Evolutionary conservation across 2,888 invertebrate species (phyloP).

Genomic region (Agrotis clavis): DNA sequence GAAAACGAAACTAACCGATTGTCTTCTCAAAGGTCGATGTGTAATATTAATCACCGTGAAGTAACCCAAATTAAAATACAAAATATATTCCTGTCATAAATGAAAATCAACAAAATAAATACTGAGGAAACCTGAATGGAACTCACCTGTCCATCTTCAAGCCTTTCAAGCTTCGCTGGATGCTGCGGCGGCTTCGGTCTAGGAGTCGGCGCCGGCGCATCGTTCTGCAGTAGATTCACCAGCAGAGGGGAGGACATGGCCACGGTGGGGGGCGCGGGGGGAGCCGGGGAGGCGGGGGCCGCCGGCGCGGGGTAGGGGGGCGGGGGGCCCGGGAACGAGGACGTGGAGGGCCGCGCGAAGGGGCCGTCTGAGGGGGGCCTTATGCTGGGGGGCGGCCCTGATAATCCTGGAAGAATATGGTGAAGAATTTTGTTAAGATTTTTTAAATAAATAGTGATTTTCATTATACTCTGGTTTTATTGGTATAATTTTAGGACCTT

Average conservation of each 20-base stretch:
- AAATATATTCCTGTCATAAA: not conserved
- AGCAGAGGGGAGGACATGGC: slow-evolving; percentile 97
- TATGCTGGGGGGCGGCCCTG: slow-evolving; percentile 67
- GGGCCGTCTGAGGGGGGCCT: slow-evolving; percentile 72
- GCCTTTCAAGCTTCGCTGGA: slow-evolving; percentile 83
- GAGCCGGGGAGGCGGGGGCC: slow-evolving; percentile 51
- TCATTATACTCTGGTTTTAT: not conserved
- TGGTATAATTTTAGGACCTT: not conserved
- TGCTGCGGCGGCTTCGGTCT: slow-evolving; percentile 80
- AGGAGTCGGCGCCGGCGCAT: slow-evolving; percentile 90
- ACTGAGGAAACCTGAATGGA: not conserved
- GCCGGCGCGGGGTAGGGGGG: slow-evolving; percentile 79
- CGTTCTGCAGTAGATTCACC: slow-evolving; percentile 97
- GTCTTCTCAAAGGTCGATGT: no score
- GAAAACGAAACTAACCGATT: no score
- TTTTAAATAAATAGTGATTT: not conserved
- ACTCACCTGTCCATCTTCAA: slow-evolving; percentile 84
- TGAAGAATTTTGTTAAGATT: not conserved
- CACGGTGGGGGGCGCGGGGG: slow-evolving; percentile 86
- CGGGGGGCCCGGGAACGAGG: slow-evolving; percentile 83
- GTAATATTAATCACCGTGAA: no score
- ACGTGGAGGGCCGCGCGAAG: slow-evolving; percentile 79
- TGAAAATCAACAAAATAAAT: not conserved
- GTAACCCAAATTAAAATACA: no score
- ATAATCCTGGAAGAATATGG: slow-evolving; percentile 69